These are phyloP conservation scores for Pipistrellus pygmaeus DNA, from an alignment of 2,797 vertebrate species.

Conservation along the genomic window DNA sequence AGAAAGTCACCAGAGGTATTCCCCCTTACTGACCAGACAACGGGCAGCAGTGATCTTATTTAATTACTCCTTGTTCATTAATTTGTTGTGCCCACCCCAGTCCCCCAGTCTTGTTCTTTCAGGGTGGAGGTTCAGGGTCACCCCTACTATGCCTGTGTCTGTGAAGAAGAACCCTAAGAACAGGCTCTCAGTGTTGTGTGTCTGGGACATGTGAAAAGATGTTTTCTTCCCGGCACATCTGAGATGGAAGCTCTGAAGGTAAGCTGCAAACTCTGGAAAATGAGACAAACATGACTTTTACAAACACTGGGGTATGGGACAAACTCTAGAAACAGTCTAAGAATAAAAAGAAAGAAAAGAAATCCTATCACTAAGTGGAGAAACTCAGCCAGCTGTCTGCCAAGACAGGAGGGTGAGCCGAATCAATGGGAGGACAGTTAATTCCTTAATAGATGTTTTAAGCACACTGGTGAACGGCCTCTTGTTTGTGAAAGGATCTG, in stretches of 20 bases:
- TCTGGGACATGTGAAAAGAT: background rate
- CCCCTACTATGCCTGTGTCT: rapidly evolving
- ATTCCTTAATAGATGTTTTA: slow-evolving; percentile 75
- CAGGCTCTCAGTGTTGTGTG: background rate
- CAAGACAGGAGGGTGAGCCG: slow-evolving; percentile 40
- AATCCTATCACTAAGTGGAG: background rate
- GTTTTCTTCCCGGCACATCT: background rate
- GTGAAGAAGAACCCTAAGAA: background rate
- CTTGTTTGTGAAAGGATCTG: slow-evolving; percentile 81
- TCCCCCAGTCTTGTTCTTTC: background rate
- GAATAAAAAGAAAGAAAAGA: slow-evolving; percentile 21
- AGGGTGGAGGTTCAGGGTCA: too few species aligned
- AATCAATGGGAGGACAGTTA: slow-evolving; percentile 66
- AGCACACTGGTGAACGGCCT: slow-evolving; percentile 65
- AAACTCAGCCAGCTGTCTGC: slow-evolving; percentile 47
- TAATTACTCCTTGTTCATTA: background rate
- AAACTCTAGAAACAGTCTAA: background rate
- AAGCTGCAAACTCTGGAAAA: background rate
- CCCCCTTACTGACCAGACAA: background rate
- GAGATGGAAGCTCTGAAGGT: background rate
- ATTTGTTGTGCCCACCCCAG: background rate
- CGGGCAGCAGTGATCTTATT: background rate
- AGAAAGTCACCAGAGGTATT: background rate
- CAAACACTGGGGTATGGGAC: background rate
- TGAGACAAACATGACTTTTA: background rate